Percentiles rank a stretch among this genome's conserved stretches.
These are phyloP conservation scores for Drosophila albomicans DNA, from an alignment of 1,140 invertebrate genomes.

Conservation along the genomic window DNA sequence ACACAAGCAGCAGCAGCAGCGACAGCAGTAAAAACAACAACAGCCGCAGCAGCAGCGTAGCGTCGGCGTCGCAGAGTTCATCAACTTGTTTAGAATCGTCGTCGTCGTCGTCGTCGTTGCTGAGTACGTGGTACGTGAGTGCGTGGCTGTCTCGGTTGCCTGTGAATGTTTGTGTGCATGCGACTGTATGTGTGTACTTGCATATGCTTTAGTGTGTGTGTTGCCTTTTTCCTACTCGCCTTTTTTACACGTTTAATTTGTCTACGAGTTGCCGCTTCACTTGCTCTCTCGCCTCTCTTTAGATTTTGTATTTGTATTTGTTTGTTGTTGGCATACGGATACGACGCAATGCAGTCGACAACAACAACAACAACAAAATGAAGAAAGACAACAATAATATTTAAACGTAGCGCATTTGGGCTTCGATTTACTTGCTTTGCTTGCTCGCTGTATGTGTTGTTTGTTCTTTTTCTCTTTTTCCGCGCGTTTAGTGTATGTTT, in stretches of 20 bases:
- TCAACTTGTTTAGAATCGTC: slow-evolving; percentile 80
- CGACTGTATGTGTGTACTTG: slow-evolving; percentile 19
- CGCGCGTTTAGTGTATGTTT: slow-evolving; percentile 55
- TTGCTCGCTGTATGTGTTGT: slow-evolving; percentile 10
- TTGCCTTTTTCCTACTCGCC: slow-evolving; percentile 74
- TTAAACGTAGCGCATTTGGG: slow-evolving; percentile 35
- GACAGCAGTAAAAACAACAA: slow-evolving; percentile 25
- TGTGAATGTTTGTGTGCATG: slow-evolving; percentile 20
- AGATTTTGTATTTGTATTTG: slow-evolving; percentile 49
- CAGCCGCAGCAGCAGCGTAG: slow-evolving; percentile 18
- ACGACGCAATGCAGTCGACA: slow-evolving; percentile 42
- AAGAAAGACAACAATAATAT: slow-evolving; percentile 54
- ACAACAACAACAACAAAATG: slow-evolving; percentile 34
- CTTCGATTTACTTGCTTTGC: slow-evolving; percentile 30
- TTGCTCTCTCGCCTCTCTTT: slow-evolving; percentile 40
- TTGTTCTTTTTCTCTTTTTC: slow-evolving; percentile 68
- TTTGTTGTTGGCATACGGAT: slow-evolving; percentile 65
- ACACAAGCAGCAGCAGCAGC: slow-evolving; percentile 37
- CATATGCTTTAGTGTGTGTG: slow-evolving; percentile 45
- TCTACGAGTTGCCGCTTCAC: slow-evolving; percentile 68
- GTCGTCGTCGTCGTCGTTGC: slow-evolving; percentile 20
- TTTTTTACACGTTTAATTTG: slow-evolving; percentile 50
- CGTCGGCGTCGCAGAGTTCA: slow-evolving; percentile 75
- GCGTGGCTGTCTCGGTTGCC: slow-evolving; percentile 60
- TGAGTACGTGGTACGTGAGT: slow-evolving; percentile 74